These are phyloP conservation scores for Atopsyche davidsoni DNA, from an alignment of 1,140 invertebrate genomes.

Conservation along the genomic window DNA sequence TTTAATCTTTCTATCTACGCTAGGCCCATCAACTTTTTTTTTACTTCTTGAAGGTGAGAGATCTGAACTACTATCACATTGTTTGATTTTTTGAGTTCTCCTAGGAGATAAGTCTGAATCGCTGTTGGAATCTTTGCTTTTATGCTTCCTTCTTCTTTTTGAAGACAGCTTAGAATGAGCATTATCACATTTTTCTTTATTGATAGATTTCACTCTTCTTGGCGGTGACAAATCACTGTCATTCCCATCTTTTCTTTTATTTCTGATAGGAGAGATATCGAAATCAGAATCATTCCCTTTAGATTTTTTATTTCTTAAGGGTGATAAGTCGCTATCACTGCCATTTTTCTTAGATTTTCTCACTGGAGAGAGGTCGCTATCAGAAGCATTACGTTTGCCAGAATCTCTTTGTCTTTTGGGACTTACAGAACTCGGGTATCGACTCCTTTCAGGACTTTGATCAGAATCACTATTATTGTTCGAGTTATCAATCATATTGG, in stretches of 20 bases:
- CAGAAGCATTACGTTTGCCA: background rate
- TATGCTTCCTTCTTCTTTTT: slow-evolving; percentile 11
- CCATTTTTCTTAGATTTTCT: slow-evolving; percentile 33
- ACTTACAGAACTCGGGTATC: slow-evolving; percentile 14
- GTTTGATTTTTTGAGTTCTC: slow-evolving; percentile 30
- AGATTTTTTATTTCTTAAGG: slow-evolving; percentile 34
- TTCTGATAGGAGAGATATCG: slow-evolving; percentile 31
- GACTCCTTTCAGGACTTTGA: slow-evolving; percentile 16
- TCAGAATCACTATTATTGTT: slow-evolving; percentile 19
- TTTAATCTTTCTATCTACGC: slow-evolving; percentile 20
- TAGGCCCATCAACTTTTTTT: slow-evolving; percentile 19
- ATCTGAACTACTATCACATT: slow-evolving; percentile 31
- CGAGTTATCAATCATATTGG: background rate
- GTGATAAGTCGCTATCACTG: slow-evolving; percentile 39
- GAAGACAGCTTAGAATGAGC: background rate
- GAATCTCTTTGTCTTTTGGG: background rate
- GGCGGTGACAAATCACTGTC: slow-evolving; percentile 26
- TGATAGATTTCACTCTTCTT: slow-evolving; percentile 15
- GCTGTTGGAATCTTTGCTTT: background rate
- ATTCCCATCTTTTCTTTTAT: slow-evolving; percentile 21
- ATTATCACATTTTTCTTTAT: too few species aligned
- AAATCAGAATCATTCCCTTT: slow-evolving; percentile 31
- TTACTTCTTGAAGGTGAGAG: slow-evolving; percentile 29
- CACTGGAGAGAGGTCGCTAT: slow-evolving; percentile 27
- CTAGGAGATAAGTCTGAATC: slow-evolving; percentile 35